These are phyloP conservation scores for Nephotettix cincticeps DNA, from an alignment of 1,140 invertebrate species.

Conservation along the genomic window DNA sequence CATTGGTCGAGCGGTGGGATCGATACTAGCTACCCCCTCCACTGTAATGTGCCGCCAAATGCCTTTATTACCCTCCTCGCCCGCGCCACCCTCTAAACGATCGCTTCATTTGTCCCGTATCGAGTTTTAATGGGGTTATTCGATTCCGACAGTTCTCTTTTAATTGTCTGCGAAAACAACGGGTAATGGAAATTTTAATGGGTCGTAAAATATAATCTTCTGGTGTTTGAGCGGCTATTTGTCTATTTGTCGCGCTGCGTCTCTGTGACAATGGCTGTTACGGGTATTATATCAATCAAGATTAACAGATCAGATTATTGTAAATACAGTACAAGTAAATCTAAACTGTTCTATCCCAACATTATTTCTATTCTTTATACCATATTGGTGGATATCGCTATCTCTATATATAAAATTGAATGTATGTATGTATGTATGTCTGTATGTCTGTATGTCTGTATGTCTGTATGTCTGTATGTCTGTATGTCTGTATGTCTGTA, in stretches of 20 bases:
- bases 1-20: not conserved
- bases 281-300: too few species aligned
- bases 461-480: slow-evolving; percentile 13
- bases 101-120: slow-evolving; percentile 12
- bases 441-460: slow-evolving; percentile 22
- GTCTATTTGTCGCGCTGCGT: too few species aligned
- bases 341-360: too few species aligned
- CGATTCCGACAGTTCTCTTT: not conserved
- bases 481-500: not conserved
- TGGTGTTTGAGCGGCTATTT: not conserved
- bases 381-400: too few species aligned
- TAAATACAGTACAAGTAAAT: too few species aligned
- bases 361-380: too few species aligned
- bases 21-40: not conserved
- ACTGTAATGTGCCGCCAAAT: slow-evolving; percentile 11
- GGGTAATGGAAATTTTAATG: slow-evolving; percentile 5
- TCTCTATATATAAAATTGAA: not conserved
- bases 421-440: slow-evolving; percentile 25
- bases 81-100: not conserved
- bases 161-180: slow-evolving; percentile 5
- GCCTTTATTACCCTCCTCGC: not conserved
- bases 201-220: not conserved
- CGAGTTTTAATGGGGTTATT: slow-evolving; percentile 7
- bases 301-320: too few species aligned
- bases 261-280: too few species aligned